Conservation (phyloP, 2,888 invertebrate genomes). For the Lasioglossum pauxillum region DNA sequence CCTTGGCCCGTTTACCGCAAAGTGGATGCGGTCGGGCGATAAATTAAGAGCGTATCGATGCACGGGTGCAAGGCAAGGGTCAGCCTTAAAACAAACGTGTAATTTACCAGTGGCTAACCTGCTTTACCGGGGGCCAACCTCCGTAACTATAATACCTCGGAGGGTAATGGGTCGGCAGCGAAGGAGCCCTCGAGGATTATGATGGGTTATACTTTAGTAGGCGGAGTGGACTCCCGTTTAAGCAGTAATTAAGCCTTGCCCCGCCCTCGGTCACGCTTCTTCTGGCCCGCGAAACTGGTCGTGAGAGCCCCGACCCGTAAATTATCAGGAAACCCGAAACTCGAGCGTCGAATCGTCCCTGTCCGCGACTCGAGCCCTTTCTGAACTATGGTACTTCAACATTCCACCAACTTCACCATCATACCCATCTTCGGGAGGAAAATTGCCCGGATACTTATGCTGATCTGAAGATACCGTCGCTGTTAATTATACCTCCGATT, state of each 20-base stretch:
- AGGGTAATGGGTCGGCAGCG: constrained; percentile 69
- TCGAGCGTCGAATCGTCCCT: not conserved
- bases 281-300: constrained; percentile 61
- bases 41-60: constrained; percentile 75
- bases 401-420: not conserved
- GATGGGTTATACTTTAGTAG: constrained; percentile 83
- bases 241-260: constrained; percentile 82
- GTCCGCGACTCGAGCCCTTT: not conserved
- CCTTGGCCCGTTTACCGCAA: not conserved
- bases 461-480: not conserved
- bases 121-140: constrained; percentile 69
- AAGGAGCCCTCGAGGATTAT: constrained; percentile 76
- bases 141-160: constrained; percentile 66
- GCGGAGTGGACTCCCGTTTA: constrained; percentile 83
- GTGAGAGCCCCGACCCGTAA: constrained; percentile 36
- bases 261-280: constrained; percentile 81
- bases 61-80: constrained; percentile 67
- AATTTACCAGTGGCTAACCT: constrained; percentile 82
- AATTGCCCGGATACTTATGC: not conserved
- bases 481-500: not conserved
- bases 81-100: constrained; percentile 81
- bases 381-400: not conserved
- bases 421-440: not conserved
- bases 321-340: constrained; percentile 54
- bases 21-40: constrained; percentile 60